Base-by-base conservation (phyloP, 2,797 vertebrate species). In the Chaetophractus vellerosus region DNA sequence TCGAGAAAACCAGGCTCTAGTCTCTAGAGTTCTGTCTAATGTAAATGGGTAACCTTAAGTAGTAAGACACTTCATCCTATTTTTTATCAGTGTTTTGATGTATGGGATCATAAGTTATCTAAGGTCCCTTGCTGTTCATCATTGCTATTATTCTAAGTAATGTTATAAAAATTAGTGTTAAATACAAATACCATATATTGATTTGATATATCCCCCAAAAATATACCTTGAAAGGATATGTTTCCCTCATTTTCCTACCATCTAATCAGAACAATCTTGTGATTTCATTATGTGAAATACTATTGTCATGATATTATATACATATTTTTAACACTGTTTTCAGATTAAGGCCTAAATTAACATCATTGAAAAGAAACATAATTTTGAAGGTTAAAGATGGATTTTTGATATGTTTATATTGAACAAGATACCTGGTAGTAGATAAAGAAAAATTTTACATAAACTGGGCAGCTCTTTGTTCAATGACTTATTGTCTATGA, bases 301-400 rank as follows among this genome's bases (percentile, higher is more conserved):
- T 90, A 84, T 85, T 95, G 90, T 85, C 31, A 41, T 94, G 50
- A 80, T 69, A n/a, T 83, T 76, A 83, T 15, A 64, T 45, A 61
- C 11, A 26, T 55, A 24, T 41, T 90, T 81, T 86, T 93, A 36
- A 71, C 21, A 52, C 85, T 72, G 2, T 41, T 95, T 92, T 69
- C 71, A 72, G 52, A 86, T 71, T 90, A 91, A 63, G 68, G 2
- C 5, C 6, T 59, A 81, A 66, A 88, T 7, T 87, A 90, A 81
- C 2, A 45, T 61, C 11, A 66, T 28, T 61, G 38, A 68, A 91
- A 93, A 90, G 19, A 89, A 97, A 68, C 33, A 36, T 72, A 50
- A 59, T 79, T 75, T 90, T 48, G 41, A 93, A 66, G 6, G 1
- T 8, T 80, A 38, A 72, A 87, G 21, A 45, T 64, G 18, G 12